Conservation (phyloP, 2,113 vertebrate species). For the Amia ocellicauda region DNA sequence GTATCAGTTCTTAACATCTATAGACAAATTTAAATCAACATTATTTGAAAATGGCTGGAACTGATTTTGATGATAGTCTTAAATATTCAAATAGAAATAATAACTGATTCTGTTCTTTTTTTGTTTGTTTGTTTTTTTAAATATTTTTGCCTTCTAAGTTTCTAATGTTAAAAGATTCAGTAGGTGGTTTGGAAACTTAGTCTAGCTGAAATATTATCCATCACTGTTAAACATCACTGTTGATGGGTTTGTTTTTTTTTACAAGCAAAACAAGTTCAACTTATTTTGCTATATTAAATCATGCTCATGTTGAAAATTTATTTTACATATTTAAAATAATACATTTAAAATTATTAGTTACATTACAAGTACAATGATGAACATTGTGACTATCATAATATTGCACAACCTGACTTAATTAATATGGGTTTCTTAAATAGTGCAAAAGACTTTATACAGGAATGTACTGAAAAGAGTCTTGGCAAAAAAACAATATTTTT, state of each 20-base stretch:
- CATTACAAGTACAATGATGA: slow-evolving; percentile 91
- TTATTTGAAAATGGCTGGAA: slow-evolving; percentile 21
- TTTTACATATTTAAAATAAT: slow-evolving; percentile 99
- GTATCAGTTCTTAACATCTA: slow-evolving; percentile 34
- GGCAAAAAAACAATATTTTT: slow-evolving; percentile 69
- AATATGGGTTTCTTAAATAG: slow-evolving; percentile 90
- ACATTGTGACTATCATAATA: slow-evolving; percentile 83
- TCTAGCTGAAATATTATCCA: slow-evolving; percentile 49
- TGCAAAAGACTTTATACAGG: slow-evolving; percentile 97
- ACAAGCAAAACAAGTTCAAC: slow-evolving; percentile 52
- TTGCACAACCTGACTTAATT: slow-evolving; percentile 97
- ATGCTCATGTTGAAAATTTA: slow-evolving; percentile 93
- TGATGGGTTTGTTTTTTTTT: slow-evolving; percentile 28
- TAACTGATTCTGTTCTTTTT: slow-evolving; percentile 5
- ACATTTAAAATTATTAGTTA: slow-evolving; percentile 93
- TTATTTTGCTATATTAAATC: slow-evolving; percentile 75
- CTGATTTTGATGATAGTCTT: slow-evolving; percentile 31
- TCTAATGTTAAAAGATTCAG: slow-evolving; percentile 38
- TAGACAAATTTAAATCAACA: slow-evolving; percentile 31
- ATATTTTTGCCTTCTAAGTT: slow-evolving; percentile 9
- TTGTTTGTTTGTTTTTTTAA: too few species aligned
- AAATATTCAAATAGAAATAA: slow-evolving; percentile 28
- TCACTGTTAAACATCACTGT: slow-evolving; percentile 64
- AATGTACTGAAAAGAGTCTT: slow-evolving; percentile 84
- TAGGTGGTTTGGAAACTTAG: slow-evolving; percentile 44